Evolutionary conservation across 2,797 vertebrate species (phyloP), one percentile per base, ranked within the genome.

Genomic region (Hemibagrus guttatus): DNA sequence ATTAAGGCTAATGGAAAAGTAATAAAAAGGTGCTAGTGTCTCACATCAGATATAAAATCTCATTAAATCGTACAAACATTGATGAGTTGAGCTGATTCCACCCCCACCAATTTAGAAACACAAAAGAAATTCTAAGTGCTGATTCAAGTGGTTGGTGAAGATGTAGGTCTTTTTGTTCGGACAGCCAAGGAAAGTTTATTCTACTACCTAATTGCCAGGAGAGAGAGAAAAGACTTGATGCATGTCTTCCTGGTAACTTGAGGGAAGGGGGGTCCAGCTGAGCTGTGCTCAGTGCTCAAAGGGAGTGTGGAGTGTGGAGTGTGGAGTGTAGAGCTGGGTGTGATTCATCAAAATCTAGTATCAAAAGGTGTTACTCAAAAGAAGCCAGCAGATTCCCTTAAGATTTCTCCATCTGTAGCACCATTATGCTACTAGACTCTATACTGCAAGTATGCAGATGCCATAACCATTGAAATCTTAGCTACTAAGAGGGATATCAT

Each of bases 331-430:
- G 52, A 35, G 17, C 21, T 3, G 9, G 21, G 49, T 31, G 28
- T 12, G 52, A 58, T 56, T 58, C 8, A 58, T 35, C 75, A 58
- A 79, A 58, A 35, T 56, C 28, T 56, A 28, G 28, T 21, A 56
- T 56, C 75, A 78, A 71, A n/a, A 46, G 35, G 49, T 56, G 49
- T 76, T 54, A 76, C 49, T 76, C 49, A 54, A 56, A 75, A 46
- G 26, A 75, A 75, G 23, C 26, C 26, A 28, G 46, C 46, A 69
- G 23, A 26, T 9, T 35, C 68, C 35, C 17, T 11, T 49, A 42
- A 58, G 75, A 78, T 58, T 78, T 54, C 12, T n/a, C 75, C n/a
- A 56, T 9, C 75, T 59, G 2, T 59, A 58, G 31, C 54, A 23
- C 54, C 28, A 13, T 21, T 79, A 79, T 2, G 9, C 28, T 23